A percentile compares a stretch with the other conserved stretches of the same genome.
Conservation (phyloP, 2,797 vertebrate genomes). For the Eurystomus glaucurus region DNA sequence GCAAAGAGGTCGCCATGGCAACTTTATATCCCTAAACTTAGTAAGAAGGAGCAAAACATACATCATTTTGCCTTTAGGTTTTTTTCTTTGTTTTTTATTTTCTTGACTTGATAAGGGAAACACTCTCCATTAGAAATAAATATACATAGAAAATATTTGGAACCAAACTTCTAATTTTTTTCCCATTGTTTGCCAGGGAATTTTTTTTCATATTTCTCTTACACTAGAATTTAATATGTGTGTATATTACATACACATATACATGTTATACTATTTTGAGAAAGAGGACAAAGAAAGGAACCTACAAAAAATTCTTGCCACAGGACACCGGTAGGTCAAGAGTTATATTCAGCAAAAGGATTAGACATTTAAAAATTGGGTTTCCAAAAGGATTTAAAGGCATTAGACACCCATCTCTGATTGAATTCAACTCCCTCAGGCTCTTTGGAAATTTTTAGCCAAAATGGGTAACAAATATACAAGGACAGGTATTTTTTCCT, state of each 20-base stretch:
- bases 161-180: neutral
- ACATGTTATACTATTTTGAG: neutral
- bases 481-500: neutral
- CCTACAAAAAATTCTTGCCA: neutral
- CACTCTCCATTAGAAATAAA: neutral
- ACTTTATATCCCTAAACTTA: conserved; percentile 35
- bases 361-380: neutral
- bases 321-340: neutral
- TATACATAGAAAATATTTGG: neutral
- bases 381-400: neutral
- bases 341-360: neutral
- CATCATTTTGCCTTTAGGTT: neutral
- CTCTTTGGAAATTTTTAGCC: neutral
- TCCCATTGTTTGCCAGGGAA: neutral
- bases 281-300: neutral
- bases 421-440: neutral
- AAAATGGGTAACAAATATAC: neutral
- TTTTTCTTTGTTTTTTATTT: neutral
- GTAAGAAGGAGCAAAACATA: neutral
- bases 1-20: neutral
- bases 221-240: neutral
- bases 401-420: neutral
- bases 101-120: neutral
- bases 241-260: neutral
- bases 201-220: neutral